These are phyloP conservation scores for Steinernema scapterisci DNA, from an alignment of 2,888 invertebrate species.

Conservation along the genomic window DNA sequence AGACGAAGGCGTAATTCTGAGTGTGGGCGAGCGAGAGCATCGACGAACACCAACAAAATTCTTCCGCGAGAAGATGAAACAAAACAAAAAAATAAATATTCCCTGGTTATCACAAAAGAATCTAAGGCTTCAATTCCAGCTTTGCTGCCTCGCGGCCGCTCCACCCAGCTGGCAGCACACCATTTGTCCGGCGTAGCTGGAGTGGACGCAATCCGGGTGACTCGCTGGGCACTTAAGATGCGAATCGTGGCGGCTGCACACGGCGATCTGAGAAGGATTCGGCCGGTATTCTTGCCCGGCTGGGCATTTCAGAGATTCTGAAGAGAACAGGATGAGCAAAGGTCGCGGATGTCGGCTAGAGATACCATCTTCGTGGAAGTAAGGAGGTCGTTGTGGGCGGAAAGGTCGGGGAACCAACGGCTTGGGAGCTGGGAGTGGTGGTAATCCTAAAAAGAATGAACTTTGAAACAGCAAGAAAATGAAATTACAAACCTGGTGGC, in stretches of 20 bases:
- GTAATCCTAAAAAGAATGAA: slow-evolving; percentile 41
- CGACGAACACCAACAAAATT: slow-evolving; percentile 17
- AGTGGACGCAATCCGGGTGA: slow-evolving; percentile 34
- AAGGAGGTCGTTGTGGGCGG: slow-evolving; percentile 36
- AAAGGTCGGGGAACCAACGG: slow-evolving; percentile 50
- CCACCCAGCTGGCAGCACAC: slow-evolving; percentile 32
- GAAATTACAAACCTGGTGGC: slow-evolving; percentile 40
- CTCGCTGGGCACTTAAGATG: slow-evolving; percentile 33
- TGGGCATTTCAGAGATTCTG: slow-evolving; percentile 19
- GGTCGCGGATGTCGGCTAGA: not conserved
- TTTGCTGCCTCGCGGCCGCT: not conserved
- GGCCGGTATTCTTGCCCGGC: slow-evolving; percentile 3
- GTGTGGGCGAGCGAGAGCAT: too few relatives aligned
- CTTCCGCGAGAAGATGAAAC: not conserved
- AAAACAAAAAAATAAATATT: slow-evolving; percentile 13
- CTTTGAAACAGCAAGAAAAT: not conserved
- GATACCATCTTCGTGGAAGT: slow-evolving; percentile 28
- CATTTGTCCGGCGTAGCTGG: slow-evolving; percentile 29
- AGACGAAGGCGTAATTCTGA: not conserved
- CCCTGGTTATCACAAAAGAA: not conserved
- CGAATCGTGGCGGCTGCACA: slow-evolving; percentile 10
- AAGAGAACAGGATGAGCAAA: not conserved
- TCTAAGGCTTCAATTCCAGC: not conserved
- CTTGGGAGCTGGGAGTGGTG: slow-evolving; percentile 49
- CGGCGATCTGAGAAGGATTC: slow-evolving; percentile 17